Conservation (phyloP, 2,888 invertebrate genomes). For the Venustoraphidia nigricollis region DNA sequence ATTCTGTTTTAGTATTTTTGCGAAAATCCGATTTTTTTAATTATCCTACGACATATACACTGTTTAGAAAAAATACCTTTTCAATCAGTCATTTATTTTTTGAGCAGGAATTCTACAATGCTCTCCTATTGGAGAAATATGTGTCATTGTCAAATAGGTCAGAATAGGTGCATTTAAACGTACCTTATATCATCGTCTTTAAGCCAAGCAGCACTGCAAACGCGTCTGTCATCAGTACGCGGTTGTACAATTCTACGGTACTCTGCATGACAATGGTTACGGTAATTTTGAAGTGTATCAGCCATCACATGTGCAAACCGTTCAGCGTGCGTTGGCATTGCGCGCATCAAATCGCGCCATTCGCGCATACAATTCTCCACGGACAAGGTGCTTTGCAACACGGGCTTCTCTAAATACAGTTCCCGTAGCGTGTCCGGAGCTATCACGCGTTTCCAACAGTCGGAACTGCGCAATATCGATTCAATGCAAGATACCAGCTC, state of each 20-base stretch:
- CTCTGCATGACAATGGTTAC: slow-evolving; percentile 56
- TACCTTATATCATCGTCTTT: slow-evolving; percentile 85
- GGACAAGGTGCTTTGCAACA: slow-evolving; percentile 56
- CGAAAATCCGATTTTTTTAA: too few species aligned
- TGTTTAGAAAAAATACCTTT: too few species aligned
- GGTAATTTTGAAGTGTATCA: slow-evolving; percentile 53
- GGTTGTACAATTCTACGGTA: slow-evolving; percentile 64
- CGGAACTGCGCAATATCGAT: slow-evolving; percentile 52
- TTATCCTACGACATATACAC: too few species aligned
- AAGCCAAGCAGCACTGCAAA: slow-evolving; percentile 77
- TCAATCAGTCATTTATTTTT: too few species aligned
- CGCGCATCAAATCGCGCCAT: slow-evolving; percentile 48
- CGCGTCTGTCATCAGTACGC: slow-evolving; percentile 59
- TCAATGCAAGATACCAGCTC: slow-evolving; percentile 50
- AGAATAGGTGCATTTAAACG: too few species aligned
- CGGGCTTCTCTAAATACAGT: slow-evolving; percentile 43
- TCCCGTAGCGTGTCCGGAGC: slow-evolving; percentile 51
- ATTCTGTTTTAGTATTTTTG: too few species aligned
- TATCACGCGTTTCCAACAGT: slow-evolving; percentile 65
- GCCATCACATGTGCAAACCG: slow-evolving; percentile 58
- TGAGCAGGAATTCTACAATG: too few species aligned
- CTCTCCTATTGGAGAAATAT: too few species aligned
- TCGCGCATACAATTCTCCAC: slow-evolving; percentile 53
- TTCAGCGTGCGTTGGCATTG: slow-evolving; percentile 58
- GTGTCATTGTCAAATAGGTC: too few species aligned